Conservation (phyloP, 2,888 invertebrate species). For the Mactromeris polynyma region DNA sequence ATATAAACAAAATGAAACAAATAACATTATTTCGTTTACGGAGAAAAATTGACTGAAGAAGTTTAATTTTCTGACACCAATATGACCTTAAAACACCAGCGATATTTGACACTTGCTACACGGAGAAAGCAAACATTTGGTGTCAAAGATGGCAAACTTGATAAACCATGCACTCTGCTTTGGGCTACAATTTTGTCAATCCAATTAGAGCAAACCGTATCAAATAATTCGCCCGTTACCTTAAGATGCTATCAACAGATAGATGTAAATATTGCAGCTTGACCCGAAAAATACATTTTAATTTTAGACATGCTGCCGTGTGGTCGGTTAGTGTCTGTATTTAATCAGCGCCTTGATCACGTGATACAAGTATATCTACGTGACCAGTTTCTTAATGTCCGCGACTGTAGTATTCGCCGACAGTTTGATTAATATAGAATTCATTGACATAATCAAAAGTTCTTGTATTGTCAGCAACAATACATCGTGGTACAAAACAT, state of each 20-base stretch:
- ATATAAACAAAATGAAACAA: background rate
- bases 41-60: background rate
- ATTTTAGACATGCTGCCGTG: background rate
- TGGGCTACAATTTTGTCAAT: constrained; percentile 33
- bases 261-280: background rate
- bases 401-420: no score
- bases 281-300: background rate
- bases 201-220: constrained; percentile 30
- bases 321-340: background rate
- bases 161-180: constrained; percentile 22
- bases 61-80: background rate
- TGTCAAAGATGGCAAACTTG: constrained; percentile 37
- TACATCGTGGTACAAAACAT: no score
- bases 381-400: background rate
- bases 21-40: background rate
- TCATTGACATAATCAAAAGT: no score
- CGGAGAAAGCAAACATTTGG: background rate
- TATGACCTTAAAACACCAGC: constrained; percentile 32
- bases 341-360: background rate
- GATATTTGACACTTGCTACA: constrained; percentile 14
- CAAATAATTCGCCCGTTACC: constrained; percentile 36
- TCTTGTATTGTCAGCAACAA: no score
- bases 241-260: constrained; percentile 16
- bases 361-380: background rate
- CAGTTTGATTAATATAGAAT: no score